Base-by-base conservation (phyloP, 2,888 invertebrate species). In the Ochropacha duplaris region DNA sequence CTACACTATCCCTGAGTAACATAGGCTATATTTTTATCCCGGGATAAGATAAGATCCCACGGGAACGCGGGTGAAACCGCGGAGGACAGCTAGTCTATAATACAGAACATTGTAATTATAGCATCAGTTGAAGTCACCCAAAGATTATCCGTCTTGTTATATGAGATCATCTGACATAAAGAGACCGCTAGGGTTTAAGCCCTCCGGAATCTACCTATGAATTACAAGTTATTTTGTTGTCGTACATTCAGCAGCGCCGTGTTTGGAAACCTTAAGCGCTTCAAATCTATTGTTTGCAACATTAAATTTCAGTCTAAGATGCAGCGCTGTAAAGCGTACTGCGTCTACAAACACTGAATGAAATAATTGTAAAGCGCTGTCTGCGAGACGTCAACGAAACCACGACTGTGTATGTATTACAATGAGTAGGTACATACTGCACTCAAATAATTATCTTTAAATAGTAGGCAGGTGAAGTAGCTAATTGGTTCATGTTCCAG, bases 401-500 rank as follows among this genome's bases (percentile, higher is more conserved):
- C 31, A 31, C 11, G 31, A 12, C 50, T 26, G 28, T 22, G 28
- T 50, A 26, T 9, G n/a, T 16, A 51, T 51, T 51, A 16, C 9
- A 51, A 28, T 28, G 14, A 19, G 4, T n/a, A n/a, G n/a, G n/a
- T n/a, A n/a, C n/a, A 19, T 28, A 16, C 16, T 9, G 28, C n/a
- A 4, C 6, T 16, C 9, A 51, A 28, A 51, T n/a, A 9, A 51
- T 50, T 50, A 22, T n/a, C n/a, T 26, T 22, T 16, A 28, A 51
- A 51, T 51, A 51, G 16, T 24, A 6, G 51, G 9, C 16, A 28
- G 14, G 51, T 28, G 19, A 16, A 44, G n/a, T 19, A 44, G 28
- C 28, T 8, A 51, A 16, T 51, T 26, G 28, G 51, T 51, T 9
- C 26, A 51, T 14, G 51, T 28, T 28, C 51, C 51, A 51, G 51